A percentile compares a stretch with the other conserved stretches of the same genome.
phyloP scores from a whole-genome alignment of 1,140 invertebrate genomes.

The Zeugodacus cucurbitae region DNA sequence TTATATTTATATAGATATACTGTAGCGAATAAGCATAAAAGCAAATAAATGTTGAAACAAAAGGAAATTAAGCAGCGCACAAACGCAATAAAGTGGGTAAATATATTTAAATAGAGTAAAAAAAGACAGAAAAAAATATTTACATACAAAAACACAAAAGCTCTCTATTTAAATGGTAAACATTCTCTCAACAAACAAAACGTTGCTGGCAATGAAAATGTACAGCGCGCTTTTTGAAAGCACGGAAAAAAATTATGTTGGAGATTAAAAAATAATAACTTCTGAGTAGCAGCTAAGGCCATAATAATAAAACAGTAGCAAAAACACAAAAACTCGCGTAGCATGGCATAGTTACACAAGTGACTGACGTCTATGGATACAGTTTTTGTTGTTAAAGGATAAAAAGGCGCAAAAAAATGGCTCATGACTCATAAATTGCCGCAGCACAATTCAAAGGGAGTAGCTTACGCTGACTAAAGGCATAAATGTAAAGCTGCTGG shows the following conservation, averaged over 20 bases:
- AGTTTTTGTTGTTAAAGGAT: background rate
- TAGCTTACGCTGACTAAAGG: background rate
- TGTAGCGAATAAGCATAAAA: background rate
- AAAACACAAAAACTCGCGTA: background rate
- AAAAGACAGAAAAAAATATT: background rate
- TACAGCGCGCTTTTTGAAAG: background rate
- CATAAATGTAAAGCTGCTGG: background rate
- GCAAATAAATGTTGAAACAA: conserved; percentile 30
- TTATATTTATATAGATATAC: background rate
- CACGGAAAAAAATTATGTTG: background rate
- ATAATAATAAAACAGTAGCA: background rate
- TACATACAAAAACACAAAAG: background rate
- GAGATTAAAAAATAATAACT: conserved; percentile 35
- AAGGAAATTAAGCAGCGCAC: conserved; percentile 29
- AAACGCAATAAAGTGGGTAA: background rate
- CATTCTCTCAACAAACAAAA: background rate
- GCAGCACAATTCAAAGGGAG: background rate
- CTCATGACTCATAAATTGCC: background rate
- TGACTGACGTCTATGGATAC: background rate
- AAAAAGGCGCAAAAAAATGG: background rate
- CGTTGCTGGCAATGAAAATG: conserved; percentile 27
- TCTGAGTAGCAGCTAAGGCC: conserved; percentile 9
- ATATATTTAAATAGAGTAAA: background rate
- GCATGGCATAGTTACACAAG: background rate
- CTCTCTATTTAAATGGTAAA: background rate